These are phyloP conservation scores for Drosophila kepulauana DNA, from an alignment of 1,140 invertebrate species.

Conservation along the genomic window DNA sequence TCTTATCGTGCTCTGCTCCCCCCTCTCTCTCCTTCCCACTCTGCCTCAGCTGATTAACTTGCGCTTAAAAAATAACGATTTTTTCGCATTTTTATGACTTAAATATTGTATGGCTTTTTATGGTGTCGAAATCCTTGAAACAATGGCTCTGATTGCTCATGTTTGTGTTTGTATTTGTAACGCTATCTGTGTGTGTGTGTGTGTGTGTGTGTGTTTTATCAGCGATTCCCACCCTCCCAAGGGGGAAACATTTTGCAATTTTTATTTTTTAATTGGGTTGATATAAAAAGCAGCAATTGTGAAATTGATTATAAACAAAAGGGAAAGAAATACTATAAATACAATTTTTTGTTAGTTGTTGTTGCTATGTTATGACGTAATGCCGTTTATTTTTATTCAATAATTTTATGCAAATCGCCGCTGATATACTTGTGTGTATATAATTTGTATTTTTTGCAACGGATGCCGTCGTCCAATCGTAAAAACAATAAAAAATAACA, in stretches of 20 bases:
- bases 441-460: conserved; percentile 22
- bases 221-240: conserved; percentile 5
- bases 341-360: neutral
- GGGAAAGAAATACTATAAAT: conserved; percentile 5
- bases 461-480: conserved; percentile 40
- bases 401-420: conserved; percentile 46
- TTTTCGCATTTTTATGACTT: conserved; percentile 73
- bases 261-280: conserved; percentile 23
- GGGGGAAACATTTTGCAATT: conserved; percentile 5
- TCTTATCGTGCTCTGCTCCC: conserved; percentile 20
- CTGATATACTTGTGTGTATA: conserved; percentile 17
- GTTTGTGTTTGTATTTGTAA: neutral
- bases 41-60: conserved; percentile 46
- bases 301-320: conserved; percentile 26
- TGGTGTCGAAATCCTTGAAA: conserved; percentile 67
- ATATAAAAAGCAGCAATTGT: conserved; percentile 29
- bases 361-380: conserved; percentile 23
- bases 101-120: conserved; percentile 74
- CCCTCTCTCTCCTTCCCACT: neutral
- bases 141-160: conserved; percentile 34
- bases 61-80: conserved; percentile 69
- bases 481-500: conserved; percentile 68
- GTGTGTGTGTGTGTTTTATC: conserved; percentile 24
- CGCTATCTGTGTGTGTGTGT: neutral
- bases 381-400: conserved; percentile 37